Base-by-base conservation (phyloP, 2,113 vertebrate species). In the Tretioscincus oriximinensis region DNA sequence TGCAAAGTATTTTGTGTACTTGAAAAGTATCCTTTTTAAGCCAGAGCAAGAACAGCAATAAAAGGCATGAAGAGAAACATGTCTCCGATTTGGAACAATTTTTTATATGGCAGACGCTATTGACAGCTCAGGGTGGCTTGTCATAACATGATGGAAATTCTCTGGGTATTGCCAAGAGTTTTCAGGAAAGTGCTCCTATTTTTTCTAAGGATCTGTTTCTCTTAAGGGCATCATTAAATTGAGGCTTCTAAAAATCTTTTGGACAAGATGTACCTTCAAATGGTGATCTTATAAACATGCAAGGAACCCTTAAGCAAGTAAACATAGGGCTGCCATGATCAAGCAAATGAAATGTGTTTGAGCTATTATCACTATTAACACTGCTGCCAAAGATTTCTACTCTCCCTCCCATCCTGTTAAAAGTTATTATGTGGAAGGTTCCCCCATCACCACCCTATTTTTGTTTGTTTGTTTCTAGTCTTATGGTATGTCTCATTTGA, bases 401-500 rank as follows among this genome's bases (percentile, higher is more conserved):
- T 21, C 78, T 64, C 58, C 2, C 81, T 91, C 76, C 85, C 31
- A 74, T 86, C 64, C 83, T 70, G 85, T 87, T 93, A 89, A 81
- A 87, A 87, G 18, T 14, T 14, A 79, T 86, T 88, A 88, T 79
- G 86, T 67, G 82, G 65, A 78, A 5, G 35, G 9, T 81, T 66
- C n/a, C 78, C 4, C 76, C 79, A 77, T 71, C 88, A 91, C 90
- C 77, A 83, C 0, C 65, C 91, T 64, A 72, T 87, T 89, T 92
- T 58, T 18, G 14, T 51, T 7, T 11, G 14, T 16, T 18, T 58
- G 14, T 58, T 58, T 89, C 73, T 81, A 18, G 2, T 87, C 81
- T 90, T 90, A n/a, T n/a, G n/a, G n/a, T 29, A 18, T 87, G 73
- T 83, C 90, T 90, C 89, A 70, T 86, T 61, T 78, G 2, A 85